Conservation (phyloP, 2,113 vertebrate genomes). For the Perognathus longimembris region DNA sequence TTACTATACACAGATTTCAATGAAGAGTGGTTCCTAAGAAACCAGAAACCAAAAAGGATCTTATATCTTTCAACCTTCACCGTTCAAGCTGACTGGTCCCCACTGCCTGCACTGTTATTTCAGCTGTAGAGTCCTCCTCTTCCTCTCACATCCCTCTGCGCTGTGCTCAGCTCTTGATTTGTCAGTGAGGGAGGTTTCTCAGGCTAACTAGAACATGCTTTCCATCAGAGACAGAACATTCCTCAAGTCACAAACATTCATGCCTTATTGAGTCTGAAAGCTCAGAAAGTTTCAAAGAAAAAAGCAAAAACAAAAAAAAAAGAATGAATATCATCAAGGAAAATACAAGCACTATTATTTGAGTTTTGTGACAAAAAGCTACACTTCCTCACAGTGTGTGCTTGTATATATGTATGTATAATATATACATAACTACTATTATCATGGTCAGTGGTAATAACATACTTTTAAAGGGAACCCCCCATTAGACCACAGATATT, state of each 20-base stretch:
- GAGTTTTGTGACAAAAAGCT: background rate
- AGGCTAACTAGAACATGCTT: background rate
- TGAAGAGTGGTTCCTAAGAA: background rate
- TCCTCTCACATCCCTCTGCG: background rate
- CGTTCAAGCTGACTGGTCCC: background rate
- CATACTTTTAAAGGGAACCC: background rate
- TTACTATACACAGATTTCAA: background rate
- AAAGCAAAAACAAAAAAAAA: too few species aligned
- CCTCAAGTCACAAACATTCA: background rate
- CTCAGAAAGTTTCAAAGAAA: background rate
- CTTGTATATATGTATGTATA: background rate
- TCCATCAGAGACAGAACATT: background rate
- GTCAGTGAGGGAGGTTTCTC: background rate
- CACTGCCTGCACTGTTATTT: background rate
- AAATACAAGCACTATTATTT: background rate
- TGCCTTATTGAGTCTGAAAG: background rate
- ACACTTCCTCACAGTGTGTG: background rate
- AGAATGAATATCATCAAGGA: background rate
- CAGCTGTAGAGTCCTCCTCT: background rate
- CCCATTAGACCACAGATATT: constrained; percentile 10
- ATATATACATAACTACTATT: background rate
- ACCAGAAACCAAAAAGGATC: background rate
- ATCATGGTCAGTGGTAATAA: background rate
- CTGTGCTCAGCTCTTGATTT: background rate
- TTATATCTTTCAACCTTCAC: background rate